Percentiles rank a stretch among this genome's conserved stretches.
Evolutionary conservation across 2,888 invertebrate species (phyloP).

Genomic region (Orthosia cruda): DNA sequence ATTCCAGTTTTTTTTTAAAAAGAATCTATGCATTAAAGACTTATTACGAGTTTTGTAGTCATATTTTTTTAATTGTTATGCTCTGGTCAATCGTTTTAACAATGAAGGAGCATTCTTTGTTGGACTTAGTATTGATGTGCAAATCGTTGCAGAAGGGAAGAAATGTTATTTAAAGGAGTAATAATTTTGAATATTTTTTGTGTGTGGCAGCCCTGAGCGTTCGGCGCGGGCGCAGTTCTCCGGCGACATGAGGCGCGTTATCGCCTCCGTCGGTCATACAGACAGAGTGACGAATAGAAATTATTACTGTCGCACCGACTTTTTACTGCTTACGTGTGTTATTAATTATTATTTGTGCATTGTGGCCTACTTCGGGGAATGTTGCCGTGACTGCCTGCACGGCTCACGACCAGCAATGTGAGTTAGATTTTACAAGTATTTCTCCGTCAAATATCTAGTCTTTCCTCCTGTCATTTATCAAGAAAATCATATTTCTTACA

Average conservation of each 20-base stretch:
- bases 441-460: conserved; percentile 28
- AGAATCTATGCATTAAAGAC: conserved; percentile 26
- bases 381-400: conserved; percentile 63
- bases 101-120: conserved; percentile 6
- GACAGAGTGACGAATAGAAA: conserved; percentile 85
- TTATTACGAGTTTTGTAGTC: conserved; percentile 34
- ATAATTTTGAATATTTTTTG: neutral
- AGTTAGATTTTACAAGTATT: conserved; percentile 61
- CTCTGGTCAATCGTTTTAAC: conserved; percentile 19
- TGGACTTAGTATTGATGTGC: conserved; percentile 10
- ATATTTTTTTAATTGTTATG: conserved; percentile 33
- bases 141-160: neutral
- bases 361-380: conserved; percentile 73
- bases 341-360: conserved; percentile 76
- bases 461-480: conserved; percentile 30
- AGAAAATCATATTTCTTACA: conserved; percentile 45
- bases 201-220: conserved; percentile 81
- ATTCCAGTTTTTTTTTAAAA: neutral
- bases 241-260: conserved; percentile 87
- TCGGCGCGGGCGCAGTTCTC: conserved; percentile 79
- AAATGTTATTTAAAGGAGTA: neutral
- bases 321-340: conserved; percentile 80
- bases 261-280: conserved; percentile 84
- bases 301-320: conserved; percentile 79
- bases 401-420: conserved; percentile 59